These are phyloP conservation scores for Rhadinocentrus ornatus DNA, from an alignment of 2,797 vertebrate species.

Conservation along the genomic window DNA sequence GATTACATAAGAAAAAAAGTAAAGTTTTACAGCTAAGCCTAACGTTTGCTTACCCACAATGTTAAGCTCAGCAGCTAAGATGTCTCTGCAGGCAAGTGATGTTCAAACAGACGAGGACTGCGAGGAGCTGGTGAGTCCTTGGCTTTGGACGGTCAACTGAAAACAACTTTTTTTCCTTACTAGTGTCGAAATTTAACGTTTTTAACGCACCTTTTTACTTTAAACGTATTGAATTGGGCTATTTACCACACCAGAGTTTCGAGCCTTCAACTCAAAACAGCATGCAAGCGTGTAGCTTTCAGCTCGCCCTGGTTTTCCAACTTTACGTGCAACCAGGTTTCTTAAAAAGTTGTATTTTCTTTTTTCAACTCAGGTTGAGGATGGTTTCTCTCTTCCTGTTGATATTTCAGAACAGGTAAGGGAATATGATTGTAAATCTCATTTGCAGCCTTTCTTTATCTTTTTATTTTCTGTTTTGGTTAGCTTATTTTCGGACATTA, in stretches of 20 bases:
- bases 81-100: constrained; percentile 79
- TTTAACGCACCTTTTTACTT: no score
- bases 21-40: constrained; percentile 36
- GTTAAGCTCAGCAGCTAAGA: constrained; percentile 49
- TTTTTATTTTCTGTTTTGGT: neutral
- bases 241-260: no score
- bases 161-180: no score
- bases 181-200: no score
- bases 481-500: no score
- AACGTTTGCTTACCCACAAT: constrained; percentile 23
- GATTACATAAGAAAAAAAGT: constrained; percentile 22
- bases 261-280: no score
- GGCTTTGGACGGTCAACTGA: neutral
- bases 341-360: neutral
- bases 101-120: constrained; percentile 81
- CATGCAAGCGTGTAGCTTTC: no score
- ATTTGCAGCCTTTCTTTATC: no score
- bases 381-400: constrained; percentile 69
- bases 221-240: no score
- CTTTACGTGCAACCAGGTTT: neutral
- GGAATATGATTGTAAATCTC: neutral
- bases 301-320: no score
- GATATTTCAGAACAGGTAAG: constrained; percentile 77
- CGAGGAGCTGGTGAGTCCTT: constrained; percentile 79
- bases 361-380: constrained; percentile 63